Conservation (phyloP, 2,888 invertebrate species). For the Hydrotaea cyrtoneurina region DNA sequence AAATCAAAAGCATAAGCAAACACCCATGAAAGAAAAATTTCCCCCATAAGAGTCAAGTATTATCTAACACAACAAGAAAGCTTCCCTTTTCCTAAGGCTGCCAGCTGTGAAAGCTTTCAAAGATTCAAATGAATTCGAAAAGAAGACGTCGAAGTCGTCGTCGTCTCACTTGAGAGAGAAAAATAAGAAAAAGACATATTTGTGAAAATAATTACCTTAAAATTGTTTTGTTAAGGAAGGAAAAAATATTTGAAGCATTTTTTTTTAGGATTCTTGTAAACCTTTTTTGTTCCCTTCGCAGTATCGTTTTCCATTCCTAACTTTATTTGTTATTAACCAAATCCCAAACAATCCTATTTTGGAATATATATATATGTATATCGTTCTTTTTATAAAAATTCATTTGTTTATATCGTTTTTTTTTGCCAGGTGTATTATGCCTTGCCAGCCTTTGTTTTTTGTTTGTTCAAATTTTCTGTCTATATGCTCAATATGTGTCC, state of each 20-base stretch:
- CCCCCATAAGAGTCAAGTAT: slow-evolving; percentile 34
- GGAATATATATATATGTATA: not conserved
- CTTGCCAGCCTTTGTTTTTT: not conserved
- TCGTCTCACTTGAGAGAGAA: slow-evolving; percentile 21
- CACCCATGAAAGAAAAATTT: slow-evolving; percentile 11
- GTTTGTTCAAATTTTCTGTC: slow-evolving; percentile 38
- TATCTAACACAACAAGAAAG: slow-evolving; percentile 24
- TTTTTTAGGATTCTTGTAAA: not conserved
- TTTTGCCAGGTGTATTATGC: not conserved
- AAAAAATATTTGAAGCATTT: slow-evolving; percentile 6
- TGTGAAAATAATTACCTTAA: no score
- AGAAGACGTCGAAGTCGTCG: not conserved
- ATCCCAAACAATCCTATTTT: not conserved
- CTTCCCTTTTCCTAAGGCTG: not conserved
- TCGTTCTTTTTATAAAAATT: not conserved
- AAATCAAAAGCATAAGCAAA: slow-evolving; percentile 25
- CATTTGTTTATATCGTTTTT: no score
- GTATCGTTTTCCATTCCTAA: slow-evolving; percentile 6
- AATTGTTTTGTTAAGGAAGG: slow-evolving; percentile 1
- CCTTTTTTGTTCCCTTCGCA: not conserved
- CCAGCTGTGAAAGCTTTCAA: not conserved
- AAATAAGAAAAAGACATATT: slow-evolving; percentile 40
- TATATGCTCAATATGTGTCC: slow-evolving; percentile 51
- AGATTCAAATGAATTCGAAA: not conserved
- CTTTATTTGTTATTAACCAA: slow-evolving; percentile 5